Base-by-base conservation (phyloP, 2,113 vertebrate species). In the Barbus barbus region DNA sequence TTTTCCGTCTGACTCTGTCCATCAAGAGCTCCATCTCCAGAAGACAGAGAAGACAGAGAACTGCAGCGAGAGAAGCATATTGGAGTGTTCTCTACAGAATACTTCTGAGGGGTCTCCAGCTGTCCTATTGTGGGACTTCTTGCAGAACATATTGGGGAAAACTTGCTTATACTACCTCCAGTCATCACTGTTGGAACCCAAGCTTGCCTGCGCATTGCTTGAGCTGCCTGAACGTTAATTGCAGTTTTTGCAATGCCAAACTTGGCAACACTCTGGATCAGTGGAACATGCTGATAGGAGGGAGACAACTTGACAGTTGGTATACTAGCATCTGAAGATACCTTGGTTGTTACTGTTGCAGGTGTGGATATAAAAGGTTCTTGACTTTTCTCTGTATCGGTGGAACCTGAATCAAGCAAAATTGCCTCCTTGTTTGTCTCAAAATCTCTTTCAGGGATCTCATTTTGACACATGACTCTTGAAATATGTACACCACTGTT, bases 1-100 rank as follows among this genome's bases (percentile, higher is more conserved):
- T 96, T 86, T 84, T 96, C 96, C 33, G 96, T 95, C 87, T 97
- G 88, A 88, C 93, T 33, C 93, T 95, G 95, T 78, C 95, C 93
- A 0, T 97, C 97, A 9, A 97, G 89, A 0, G 91, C 94, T 0
- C 96, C 97, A 41, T 98, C 97, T 0, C 96, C 96, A 0, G 97
- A 99, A 33, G 97, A 99, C 1, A 99, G 94, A 0, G 98, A 99
- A 13, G 97, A 99, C 67, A 99, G 92, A 2, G 98, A 99, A 78
- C 97, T 98, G 85, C 97, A 98, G 0, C 97, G 95, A 9, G 97
- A 99, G 89, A 99, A 97, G 89, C 96, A 97, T 82, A 97, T 96
- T 0, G 97, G 96, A 0, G 95, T 97, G 26, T 97, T 96, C 84
- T 98, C 96, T 7, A 96, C 96, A 0, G 93, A 96, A 88, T 96